Percentiles rank a stretch among this genome's conserved stretches.
These are phyloP conservation scores for Pilophorus perplexus DNA, from an alignment of 2,888 invertebrate genomes.

Conservation along the genomic window DNA sequence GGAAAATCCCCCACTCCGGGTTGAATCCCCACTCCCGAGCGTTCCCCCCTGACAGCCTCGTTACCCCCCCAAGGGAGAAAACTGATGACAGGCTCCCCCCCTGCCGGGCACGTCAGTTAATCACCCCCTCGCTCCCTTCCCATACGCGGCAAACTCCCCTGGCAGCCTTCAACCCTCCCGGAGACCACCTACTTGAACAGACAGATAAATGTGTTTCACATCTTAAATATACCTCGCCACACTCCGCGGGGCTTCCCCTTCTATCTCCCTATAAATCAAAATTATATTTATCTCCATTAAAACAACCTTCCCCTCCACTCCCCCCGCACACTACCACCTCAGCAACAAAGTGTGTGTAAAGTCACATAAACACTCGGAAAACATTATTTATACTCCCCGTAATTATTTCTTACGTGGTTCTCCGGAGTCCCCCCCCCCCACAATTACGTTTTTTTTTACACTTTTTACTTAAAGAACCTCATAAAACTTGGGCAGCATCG, in stretches of 20 bases:
- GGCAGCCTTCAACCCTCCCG: neutral
- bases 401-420: constrained; percentile 36
- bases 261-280: constrained; percentile 34
- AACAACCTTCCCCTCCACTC: constrained; percentile 25
- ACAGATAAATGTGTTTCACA: constrained; percentile 43
- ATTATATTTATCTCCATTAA: constrained; percentile 42
- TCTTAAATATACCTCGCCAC: constrained; percentile 40
- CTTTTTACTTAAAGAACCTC: too few species aligned
- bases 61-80: constrained; percentile 20
- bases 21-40: neutral
- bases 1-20: constrained; percentile 7
- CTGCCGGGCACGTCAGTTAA: constrained; percentile 40
- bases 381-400: constrained; percentile 34
- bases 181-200: constrained; percentile 42
- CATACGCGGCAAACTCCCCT: neutral
- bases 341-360: too few species aligned
- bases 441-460: constrained; percentile 23
- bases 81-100: constrained; percentile 40
- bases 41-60: constrained; percentile 27
- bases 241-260: constrained; percentile 19
- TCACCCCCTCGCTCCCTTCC: constrained; percentile 30
- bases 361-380: constrained; percentile 38
- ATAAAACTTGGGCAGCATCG: neutral
- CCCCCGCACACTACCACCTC: too few species aligned
- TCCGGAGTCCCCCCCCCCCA: neutral